A percentile compares a stretch with the other conserved stretches of the same genome.
Evolutionary conservation across 2,113 vertebrate genomes (phyloP).

Genomic region (Petrocephalus zakoni): DNA sequence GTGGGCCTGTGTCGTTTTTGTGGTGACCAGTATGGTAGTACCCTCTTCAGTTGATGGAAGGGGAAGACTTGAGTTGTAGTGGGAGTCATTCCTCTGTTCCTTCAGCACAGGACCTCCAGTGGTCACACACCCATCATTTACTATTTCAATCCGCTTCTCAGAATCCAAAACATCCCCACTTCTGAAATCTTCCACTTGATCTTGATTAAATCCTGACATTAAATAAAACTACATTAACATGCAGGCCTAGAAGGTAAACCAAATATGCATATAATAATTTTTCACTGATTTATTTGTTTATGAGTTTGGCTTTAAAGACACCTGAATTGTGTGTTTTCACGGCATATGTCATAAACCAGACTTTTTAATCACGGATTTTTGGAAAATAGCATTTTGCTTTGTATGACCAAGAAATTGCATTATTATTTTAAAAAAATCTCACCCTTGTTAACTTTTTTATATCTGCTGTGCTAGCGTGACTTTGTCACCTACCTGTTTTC

Average conservation of each 20-base stretch:
- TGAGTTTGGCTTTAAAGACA: not conserved
- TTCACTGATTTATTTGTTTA: not conserved
- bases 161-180: slow-evolving; percentile 20
- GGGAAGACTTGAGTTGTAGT: slow-evolving; percentile 52
- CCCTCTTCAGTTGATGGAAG: slow-evolving; percentile 74
- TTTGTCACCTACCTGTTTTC: slow-evolving; percentile 33
- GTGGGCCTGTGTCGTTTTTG: slow-evolving; percentile 61
- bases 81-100: slow-evolving; percentile 16
- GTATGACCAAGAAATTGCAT: not conserved
- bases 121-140: not conserved
- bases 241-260: not conserved
- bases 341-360: not conserved
- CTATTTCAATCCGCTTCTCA: slow-evolving; percentile 27
- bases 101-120: not conserved
- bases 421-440: not conserved
- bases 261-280: not conserved
- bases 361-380: not conserved
- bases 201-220: slow-evolving; percentile 20
- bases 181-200: slow-evolving; percentile 18
- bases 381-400: not conserved
- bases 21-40: slow-evolving; percentile 66
- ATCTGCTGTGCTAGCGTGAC: not conserved
- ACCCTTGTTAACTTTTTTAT: not conserved
- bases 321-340: not conserved
- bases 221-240: slow-evolving; percentile 10